phyloP scores from a whole-genome alignment of 2,888 invertebrate species.

The Cheilosia soror region DNA sequence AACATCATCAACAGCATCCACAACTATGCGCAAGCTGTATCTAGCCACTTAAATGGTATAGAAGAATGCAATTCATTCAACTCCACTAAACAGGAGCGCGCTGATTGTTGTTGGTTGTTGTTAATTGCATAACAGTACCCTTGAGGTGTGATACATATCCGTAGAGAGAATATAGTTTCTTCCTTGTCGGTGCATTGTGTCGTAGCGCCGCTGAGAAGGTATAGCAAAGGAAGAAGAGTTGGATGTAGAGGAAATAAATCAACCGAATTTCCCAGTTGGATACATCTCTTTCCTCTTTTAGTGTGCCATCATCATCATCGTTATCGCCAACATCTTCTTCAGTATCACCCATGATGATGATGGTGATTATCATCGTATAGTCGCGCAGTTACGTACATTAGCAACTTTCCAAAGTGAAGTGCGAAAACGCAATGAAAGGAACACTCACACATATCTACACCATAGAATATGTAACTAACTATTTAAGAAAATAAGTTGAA shows the following conservation, averaged over 20 bases:
- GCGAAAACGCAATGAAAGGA: conserved; percentile 61
- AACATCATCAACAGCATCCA: conserved; percentile 17
- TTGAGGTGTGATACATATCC: conserved; percentile 47
- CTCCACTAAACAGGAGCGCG: conserved; percentile 20
- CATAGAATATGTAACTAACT: conserved; percentile 38
- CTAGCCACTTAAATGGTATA: conserved; percentile 34
- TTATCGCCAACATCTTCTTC: conserved; percentile 23
- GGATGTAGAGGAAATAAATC: conserved; percentile 78
- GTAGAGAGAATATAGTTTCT: conserved; percentile 23
- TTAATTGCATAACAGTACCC: conserved; percentile 65
- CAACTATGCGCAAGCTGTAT: conserved; percentile 17
- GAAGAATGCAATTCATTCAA: conserved; percentile 43
- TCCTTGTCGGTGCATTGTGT: conserved; percentile 22
- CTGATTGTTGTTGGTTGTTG: conserved; percentile 60
- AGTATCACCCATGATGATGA: conserved; percentile 39
- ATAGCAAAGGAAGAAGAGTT: neutral
- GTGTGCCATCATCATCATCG: conserved; percentile 19
- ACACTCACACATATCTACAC: conserved; percentile 19
- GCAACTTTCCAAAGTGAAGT: conserved; percentile 62
- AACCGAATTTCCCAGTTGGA: conserved; percentile 80
- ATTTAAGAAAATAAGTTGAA: conserved; percentile 22
- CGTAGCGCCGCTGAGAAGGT: neutral
- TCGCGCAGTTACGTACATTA: conserved; percentile 38
- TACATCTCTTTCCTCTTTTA: conserved; percentile 45
- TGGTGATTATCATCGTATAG: conserved; percentile 25